These are phyloP conservation scores for Bubalus kerabau DNA, from an alignment of 2,113 vertebrate species.

Conservation along the genomic window DNA sequence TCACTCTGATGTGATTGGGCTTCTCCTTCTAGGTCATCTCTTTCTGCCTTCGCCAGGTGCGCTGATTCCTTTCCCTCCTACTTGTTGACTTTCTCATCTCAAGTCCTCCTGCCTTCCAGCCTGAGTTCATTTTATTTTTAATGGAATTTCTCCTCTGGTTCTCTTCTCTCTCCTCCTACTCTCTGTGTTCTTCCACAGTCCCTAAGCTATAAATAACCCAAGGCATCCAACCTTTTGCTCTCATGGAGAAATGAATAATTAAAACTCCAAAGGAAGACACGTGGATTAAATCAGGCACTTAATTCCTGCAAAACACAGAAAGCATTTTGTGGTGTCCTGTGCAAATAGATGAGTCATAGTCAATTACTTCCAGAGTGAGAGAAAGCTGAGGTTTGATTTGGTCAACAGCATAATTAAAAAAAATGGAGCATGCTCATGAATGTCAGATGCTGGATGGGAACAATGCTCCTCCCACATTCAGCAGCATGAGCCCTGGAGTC, in stretches of 20 bases:
- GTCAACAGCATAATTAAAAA: slow-evolving; percentile 20
- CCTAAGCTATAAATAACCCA: slow-evolving; percentile 48
- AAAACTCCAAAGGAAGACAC: slow-evolving; percentile 56
- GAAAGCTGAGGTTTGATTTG: slow-evolving; percentile 49
- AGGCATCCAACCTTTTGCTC: slow-evolving; percentile 61
- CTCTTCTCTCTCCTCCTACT: slow-evolving; percentile 34
- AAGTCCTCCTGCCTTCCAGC: slow-evolving; percentile 12
- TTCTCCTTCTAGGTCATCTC: not conserved
- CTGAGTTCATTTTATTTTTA: slow-evolving; percentile 49
- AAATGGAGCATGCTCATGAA: not conserved
- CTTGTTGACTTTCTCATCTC: slow-evolving; percentile 28
- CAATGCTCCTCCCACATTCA: not conserved
- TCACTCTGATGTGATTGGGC: not conserved
- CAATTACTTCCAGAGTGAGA: slow-evolving; percentile 59
- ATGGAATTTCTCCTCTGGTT: slow-evolving; percentile 45
- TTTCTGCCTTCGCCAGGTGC: not conserved
- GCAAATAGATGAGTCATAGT: slow-evolving; percentile 68
- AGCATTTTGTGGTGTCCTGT: slow-evolving; percentile 53
- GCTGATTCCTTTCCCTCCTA: not conserved
- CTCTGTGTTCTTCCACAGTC: slow-evolving; percentile 44
- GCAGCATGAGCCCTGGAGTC: not conserved
- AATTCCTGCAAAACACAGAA: slow-evolving; percentile 70
- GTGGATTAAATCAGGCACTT: slow-evolving; percentile 70
- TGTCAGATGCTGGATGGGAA: not conserved
- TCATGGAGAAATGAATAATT: slow-evolving; percentile 72